Conservation (phyloP, 2,797 vertebrate species). For the Neopelma chrysocephalum region DNA sequence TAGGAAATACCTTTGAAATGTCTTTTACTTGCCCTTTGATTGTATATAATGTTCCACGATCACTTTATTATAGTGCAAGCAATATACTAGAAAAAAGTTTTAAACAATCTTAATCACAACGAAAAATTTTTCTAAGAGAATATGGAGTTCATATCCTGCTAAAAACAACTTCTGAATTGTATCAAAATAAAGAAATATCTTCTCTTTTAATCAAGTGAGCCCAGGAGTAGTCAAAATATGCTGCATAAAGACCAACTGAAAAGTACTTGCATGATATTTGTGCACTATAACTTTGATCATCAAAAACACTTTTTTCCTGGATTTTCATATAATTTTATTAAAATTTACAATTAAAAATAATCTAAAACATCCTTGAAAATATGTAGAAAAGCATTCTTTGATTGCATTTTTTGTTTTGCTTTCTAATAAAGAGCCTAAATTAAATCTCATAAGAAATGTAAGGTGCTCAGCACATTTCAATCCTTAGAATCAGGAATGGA, state of each 20-base stretch:
- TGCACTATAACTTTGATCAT: neutral
- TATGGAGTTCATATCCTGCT: neutral
- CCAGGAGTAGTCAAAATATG: neutral
- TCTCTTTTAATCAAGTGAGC: neutral
- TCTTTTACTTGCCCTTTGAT: neutral
- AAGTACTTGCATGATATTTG: neutral
- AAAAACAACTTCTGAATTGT: neutral
- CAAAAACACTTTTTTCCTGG: neutral
- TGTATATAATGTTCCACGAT: neutral
- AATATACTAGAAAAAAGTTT: neutral
- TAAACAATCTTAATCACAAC: neutral
- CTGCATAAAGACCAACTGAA: neutral
- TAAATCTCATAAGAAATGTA: neutral
- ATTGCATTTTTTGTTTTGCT: neutral
- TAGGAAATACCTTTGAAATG: neutral
- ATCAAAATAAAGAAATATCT: neutral
- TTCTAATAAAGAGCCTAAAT: neutral
- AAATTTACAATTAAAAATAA: neutral
- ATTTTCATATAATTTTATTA: neutral
- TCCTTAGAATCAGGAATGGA: neutral
- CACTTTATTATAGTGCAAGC: neutral
- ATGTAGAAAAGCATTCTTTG: neutral
- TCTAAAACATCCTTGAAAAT: neutral
- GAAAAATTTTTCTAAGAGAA: neutral
- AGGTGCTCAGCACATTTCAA: neutral